phyloP scores from a whole-genome alignment of 1,140 invertebrate genomes.

The Psilanteris sp. region DNA sequence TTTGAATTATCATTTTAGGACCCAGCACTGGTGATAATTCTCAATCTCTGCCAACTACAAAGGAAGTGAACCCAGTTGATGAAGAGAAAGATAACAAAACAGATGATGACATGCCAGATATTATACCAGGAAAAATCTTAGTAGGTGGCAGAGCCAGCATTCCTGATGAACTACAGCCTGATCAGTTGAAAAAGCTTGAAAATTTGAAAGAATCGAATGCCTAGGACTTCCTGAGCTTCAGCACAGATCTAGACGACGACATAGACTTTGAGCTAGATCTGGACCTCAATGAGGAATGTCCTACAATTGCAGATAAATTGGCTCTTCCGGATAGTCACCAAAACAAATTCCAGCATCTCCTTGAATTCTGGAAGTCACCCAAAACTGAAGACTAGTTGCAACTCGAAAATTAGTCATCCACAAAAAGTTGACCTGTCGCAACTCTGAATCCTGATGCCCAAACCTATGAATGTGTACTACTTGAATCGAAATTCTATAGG shows the following conservation, averaged over 20 bases:
- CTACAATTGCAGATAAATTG: slow-evolving; percentile 73
- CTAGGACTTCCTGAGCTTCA: slow-evolving; percentile 81
- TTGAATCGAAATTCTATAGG: background rate
- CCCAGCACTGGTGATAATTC: slow-evolving; percentile 84
- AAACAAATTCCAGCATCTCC: slow-evolving; percentile 74
- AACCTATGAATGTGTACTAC: background rate
- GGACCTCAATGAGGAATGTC: slow-evolving; percentile 59
- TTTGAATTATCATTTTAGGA: slow-evolving; percentile 68
- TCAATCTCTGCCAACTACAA: slow-evolving; percentile 75
- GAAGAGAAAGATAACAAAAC: slow-evolving; percentile 58
- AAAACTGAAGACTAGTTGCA: slow-evolving; percentile 70
- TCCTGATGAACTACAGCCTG: slow-evolving; percentile 91
- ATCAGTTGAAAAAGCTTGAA: slow-evolving; percentile 90
- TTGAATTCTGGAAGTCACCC: slow-evolving; percentile 76
- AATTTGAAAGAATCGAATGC: slow-evolving; percentile 93
- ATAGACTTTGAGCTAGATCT: slow-evolving; percentile 51
- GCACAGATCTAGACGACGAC: slow-evolving; percentile 64
- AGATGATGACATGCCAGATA: slow-evolving; percentile 65
- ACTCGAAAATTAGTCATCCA: slow-evolving; percentile 1
- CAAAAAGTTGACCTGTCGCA: slow-evolving; percentile 1
- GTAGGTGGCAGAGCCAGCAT: slow-evolving; percentile 88
- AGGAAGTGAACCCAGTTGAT: slow-evolving; percentile 65
- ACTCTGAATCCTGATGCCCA: background rate
- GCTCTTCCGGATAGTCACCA: slow-evolving; percentile 77
- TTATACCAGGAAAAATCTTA: slow-evolving; percentile 82